Conservation (phyloP, 2,888 invertebrate species). For the Lasioglossum figueresi region DNA sequence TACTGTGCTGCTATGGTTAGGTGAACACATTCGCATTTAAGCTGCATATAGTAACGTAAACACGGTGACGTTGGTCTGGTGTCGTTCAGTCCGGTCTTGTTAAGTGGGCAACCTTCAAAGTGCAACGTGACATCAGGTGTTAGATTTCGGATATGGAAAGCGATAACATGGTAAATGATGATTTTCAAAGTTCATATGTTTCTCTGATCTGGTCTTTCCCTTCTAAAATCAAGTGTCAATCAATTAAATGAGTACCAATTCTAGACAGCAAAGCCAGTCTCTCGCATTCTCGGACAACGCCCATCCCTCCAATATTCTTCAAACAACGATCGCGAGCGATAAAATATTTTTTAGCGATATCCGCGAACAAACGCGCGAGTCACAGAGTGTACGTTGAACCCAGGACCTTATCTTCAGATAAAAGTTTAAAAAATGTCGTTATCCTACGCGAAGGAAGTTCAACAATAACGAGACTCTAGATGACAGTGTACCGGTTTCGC, state of each 20-base stretch:
- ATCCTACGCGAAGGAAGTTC: not conserved
- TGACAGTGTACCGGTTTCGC: not conserved
- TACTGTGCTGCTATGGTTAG: no score
- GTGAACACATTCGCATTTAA: no score
- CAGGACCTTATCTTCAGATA: not conserved
- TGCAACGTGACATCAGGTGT: no score
- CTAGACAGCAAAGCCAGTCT: not conserved
- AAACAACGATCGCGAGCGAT: not conserved
- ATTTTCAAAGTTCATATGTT: no score
- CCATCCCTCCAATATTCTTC: not conserved
- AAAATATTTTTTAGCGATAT: not conserved
- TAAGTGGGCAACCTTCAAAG: no score
- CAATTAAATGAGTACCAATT: not conserved
- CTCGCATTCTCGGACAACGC: not conserved
- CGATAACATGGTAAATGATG: no score
- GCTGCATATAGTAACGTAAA: no score
- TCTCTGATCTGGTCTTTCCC: no score
- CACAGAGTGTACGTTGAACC: not conserved
- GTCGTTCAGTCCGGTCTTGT: no score
- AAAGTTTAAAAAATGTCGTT: not conserved
- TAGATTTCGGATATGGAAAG: no score
- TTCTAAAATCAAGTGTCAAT: not conserved
- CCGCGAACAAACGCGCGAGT: not conserved
- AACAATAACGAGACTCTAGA: not conserved
- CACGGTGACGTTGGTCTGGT: no score